These are phyloP conservation scores for Apeltes quadracus DNA, from an alignment of 2,113 vertebrate species.

Conservation along the genomic window DNA sequence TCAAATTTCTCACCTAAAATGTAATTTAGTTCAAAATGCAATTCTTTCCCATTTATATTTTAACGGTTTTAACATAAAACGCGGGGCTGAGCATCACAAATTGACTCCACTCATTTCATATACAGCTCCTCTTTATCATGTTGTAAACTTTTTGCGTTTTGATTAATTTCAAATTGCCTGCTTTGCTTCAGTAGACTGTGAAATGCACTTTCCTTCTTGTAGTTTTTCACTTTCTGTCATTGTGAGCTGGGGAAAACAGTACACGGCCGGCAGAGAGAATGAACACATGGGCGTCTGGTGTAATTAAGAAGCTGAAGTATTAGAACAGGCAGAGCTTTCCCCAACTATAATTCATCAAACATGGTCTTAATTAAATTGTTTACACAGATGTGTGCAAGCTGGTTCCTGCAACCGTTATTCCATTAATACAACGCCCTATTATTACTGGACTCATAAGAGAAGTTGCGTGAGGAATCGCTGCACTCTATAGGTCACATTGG, in stretches of 20 bases:
- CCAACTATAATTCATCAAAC: constrained; percentile 80
- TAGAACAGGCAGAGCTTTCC: constrained; percentile 76
- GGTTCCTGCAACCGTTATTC: constrained; percentile 61
- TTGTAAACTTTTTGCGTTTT: constrained; percentile 83
- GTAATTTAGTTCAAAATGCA: constrained; percentile 14
- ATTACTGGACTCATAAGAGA: constrained; percentile 61
- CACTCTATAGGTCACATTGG: constrained; percentile 20
- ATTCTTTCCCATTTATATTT: constrained; percentile 29
- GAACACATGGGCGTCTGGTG: constrained; percentile 74
- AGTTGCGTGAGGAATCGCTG: constrained; percentile 41
- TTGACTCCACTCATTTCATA: constrained; percentile 63
- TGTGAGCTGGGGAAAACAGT: constrained; percentile 59
- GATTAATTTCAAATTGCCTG: constrained; percentile 84
- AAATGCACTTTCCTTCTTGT: constrained; percentile 83
- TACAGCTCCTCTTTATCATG: constrained; percentile 76
- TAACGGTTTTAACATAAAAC: constrained; percentile 35
- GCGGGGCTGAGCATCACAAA: constrained; percentile 54
- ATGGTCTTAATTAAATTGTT: constrained; percentile 81
- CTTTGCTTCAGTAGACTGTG: constrained; percentile 83
- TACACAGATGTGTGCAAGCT: constrained; percentile 78
- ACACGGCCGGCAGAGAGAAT: constrained; percentile 50
- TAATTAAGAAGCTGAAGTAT: constrained; percentile 81
- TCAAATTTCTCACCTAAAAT: constrained; percentile 19
- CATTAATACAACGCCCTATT: constrained; percentile 51
- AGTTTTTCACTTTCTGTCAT: constrained; percentile 82